A percentile compares a stretch with the other conserved stretches of the same genome.
phyloP scores from a whole-genome alignment of 2,888 invertebrate genomes.

The Caprella mutica region DNA sequence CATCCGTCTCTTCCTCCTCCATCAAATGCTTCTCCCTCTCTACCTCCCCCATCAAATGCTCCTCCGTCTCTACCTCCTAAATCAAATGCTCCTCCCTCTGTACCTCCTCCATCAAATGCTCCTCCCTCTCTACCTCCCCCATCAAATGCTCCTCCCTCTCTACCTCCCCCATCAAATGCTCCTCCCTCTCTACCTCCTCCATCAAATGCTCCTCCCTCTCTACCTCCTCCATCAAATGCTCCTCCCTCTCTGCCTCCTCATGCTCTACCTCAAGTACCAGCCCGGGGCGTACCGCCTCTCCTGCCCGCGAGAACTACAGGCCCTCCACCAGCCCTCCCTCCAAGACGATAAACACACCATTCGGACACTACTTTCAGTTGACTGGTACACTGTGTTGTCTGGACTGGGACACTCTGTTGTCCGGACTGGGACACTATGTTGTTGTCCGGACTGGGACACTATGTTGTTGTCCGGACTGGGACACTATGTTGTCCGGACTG shows the following conservation, averaged over 20 bases:
- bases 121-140: neutral
- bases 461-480: too few relatives aligned
- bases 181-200: neutral
- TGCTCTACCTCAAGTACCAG: neutral
- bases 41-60: neutral
- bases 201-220: neutral
- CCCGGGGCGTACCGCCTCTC: neutral
- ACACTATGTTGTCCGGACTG: too few relatives aligned
- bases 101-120: neutral
- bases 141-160: neutral
- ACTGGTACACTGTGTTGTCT: too few relatives aligned
- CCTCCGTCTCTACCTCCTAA: neutral
- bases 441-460: too few relatives aligned
- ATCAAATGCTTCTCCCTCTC: neutral
- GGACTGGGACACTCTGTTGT: too few relatives aligned
- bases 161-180: neutral
- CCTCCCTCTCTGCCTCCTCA: neutral
- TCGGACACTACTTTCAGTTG: too few relatives aligned
- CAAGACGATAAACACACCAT: too few relatives aligned
- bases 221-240: neutral
- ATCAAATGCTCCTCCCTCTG: neutral
- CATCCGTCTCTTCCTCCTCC: neutral
- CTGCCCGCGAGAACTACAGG: neutral
- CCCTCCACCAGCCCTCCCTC: constrained; percentile 15
- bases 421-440: too few relatives aligned